Evolutionary conservation across 2,113 vertebrate genomes (phyloP).

Genomic region (Lasiurus cinereus): DNA sequence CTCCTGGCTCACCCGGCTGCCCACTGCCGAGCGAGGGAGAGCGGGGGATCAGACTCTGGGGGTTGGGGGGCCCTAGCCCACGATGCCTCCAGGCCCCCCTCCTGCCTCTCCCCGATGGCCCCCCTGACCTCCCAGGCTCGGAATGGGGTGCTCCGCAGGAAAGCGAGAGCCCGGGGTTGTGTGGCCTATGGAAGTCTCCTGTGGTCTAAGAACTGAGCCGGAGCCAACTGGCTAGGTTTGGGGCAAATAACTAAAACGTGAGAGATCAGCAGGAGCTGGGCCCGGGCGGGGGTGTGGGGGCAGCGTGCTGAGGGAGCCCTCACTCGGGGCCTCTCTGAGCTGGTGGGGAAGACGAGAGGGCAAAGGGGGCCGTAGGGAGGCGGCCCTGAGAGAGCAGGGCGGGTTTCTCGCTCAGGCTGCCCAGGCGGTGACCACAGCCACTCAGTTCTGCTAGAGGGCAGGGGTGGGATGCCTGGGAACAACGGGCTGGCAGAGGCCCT

Average conservation of each 20-base stretch:
- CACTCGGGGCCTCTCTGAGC: slow-evolving; percentile 36
- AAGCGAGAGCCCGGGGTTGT: neutral
- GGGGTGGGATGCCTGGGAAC: slow-evolving; percentile 84
- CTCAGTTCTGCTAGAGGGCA: slow-evolving; percentile 44
- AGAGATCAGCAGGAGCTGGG: neutral
- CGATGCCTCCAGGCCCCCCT: slow-evolving; percentile 74
- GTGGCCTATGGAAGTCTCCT: neutral
- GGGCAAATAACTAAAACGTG: neutral
- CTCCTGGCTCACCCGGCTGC: slow-evolving; percentile 97
- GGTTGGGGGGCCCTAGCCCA: slow-evolving; percentile 13
- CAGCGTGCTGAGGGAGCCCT: neutral
- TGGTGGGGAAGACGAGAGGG: slow-evolving; percentile 25
- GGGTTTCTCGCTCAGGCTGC: neutral
- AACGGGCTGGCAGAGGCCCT: accelerated
- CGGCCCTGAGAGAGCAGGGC: neutral
- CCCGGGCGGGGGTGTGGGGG: neutral
- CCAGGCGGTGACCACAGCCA: neutral
- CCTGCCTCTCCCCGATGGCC: slow-evolving; percentile 33
- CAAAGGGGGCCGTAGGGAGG: slow-evolving; percentile 1
- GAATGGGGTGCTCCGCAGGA: neutral
- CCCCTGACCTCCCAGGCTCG: neutral
- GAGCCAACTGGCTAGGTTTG: neutral
- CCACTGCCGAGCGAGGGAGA: slow-evolving; percentile 86
- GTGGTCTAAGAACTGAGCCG: neutral
- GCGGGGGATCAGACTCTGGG: slow-evolving; percentile 7